These are phyloP conservation scores for Nyctereutes procyonoides DNA, from an alignment of 2,113 vertebrate species.

Conservation along the genomic window DNA sequence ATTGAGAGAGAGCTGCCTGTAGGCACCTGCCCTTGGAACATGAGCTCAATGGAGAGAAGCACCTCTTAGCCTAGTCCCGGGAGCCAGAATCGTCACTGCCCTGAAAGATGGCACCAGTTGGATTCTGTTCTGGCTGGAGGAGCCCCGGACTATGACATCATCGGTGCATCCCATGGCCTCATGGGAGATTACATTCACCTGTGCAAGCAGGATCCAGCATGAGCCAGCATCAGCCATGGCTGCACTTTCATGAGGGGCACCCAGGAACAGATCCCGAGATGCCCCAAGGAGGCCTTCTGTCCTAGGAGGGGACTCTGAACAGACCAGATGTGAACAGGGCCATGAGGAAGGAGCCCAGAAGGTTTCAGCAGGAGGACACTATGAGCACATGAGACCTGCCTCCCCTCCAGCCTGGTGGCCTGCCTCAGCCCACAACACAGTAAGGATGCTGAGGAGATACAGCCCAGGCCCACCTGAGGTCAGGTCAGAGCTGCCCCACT, in stretches of 20 bases:
- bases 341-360: background rate
- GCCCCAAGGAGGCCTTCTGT: background rate
- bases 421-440: background rate
- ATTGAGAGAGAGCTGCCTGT: background rate
- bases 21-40: no score
- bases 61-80: accelerated
- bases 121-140: background rate
- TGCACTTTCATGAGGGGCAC: background rate
- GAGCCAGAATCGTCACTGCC: background rate
- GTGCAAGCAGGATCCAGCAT: background rate
- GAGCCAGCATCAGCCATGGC: background rate
- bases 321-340: background rate
- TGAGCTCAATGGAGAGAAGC: background rate
- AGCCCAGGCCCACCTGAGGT: background rate
- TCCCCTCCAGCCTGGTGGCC: background rate
- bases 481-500: background rate
- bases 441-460: background rate
- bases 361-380: background rate
- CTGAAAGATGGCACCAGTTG: no score
- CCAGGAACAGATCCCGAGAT: background rate
- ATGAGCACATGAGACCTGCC: background rate
- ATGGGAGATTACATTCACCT: background rate
- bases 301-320: background rate
- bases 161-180: accelerated
- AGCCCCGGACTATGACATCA: accelerated